These are phyloP conservation scores for Ennomos fuscantarius DNA, from an alignment of 2,888 invertebrate genomes.

Conservation along the genomic window DNA sequence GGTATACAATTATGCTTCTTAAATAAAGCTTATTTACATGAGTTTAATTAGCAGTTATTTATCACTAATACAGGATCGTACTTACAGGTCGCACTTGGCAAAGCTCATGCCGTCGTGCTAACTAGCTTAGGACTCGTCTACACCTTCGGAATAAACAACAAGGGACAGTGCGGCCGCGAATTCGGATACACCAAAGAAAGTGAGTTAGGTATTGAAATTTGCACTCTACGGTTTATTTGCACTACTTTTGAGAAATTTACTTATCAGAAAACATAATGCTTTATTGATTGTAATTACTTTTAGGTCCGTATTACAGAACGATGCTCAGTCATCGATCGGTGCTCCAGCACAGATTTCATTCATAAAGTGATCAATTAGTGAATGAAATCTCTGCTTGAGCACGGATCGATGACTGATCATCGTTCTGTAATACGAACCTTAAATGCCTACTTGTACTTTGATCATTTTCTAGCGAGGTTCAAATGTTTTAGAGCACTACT, in stretches of 20 bases:
- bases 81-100: slow-evolving; percentile 92
- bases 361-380: no score
- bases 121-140: slow-evolving; percentile 95
- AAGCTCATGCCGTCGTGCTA: slow-evolving; percentile 97
- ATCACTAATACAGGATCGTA: background rate
- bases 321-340: no score
- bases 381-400: no score
- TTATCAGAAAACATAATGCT: no score
- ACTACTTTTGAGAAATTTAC: background rate
- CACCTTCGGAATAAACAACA: slow-evolving; percentile 98
- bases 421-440: no score
- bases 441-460: background rate
- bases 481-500: slow-evolving; percentile 23
- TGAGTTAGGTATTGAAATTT: slow-evolving; percentile 48
- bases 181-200: slow-evolving; percentile 87
- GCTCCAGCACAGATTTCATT: no score
- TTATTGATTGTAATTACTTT: no score
- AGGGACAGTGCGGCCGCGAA: slow-evolving; percentile 98
- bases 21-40: no score
- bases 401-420: no score
- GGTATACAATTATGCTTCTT: no score
- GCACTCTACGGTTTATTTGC: background rate
- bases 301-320: no score
- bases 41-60: no score
- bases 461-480: background rate